Conservation (phyloP, 2,113 vertebrate genomes). For the Peromyscus californicus region DNA sequence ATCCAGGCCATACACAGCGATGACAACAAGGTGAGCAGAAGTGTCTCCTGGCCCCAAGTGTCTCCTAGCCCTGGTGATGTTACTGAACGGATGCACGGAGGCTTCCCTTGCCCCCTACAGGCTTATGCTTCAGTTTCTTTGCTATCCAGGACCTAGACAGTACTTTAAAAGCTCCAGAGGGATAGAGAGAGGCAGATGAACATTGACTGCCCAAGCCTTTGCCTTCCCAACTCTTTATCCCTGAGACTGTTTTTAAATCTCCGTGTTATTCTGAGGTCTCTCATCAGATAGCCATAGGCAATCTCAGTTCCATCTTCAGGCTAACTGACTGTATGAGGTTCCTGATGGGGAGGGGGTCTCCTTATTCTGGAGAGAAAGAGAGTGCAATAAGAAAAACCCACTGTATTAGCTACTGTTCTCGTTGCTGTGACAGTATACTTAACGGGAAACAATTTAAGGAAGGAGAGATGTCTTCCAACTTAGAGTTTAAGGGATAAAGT, state of each 20-base stretch:
- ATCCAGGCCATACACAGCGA: conserved; percentile 95
- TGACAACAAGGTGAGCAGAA: conserved; percentile 94
- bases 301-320: background rate
- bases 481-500: background rate
- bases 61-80: background rate
- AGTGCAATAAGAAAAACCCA: background rate
- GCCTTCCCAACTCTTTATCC: background rate
- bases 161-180: background rate
- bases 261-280: background rate
- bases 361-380: background rate
- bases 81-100: fast-evolving
- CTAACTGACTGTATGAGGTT: background rate
- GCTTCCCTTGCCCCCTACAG: background rate
- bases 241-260: background rate
- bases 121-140: background rate
- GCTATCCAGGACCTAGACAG: background rate
- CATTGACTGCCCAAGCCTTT: background rate
- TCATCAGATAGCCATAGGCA: background rate
- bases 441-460: background rate
- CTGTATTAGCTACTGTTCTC: background rate
- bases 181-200: background rate
- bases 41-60: background rate
- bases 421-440: background rate
- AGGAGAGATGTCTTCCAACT: background rate
- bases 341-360: background rate